phyloP scores from a whole-genome alignment of 2,797 vertebrate genomes.

The Galagoides demidoff region DNA sequence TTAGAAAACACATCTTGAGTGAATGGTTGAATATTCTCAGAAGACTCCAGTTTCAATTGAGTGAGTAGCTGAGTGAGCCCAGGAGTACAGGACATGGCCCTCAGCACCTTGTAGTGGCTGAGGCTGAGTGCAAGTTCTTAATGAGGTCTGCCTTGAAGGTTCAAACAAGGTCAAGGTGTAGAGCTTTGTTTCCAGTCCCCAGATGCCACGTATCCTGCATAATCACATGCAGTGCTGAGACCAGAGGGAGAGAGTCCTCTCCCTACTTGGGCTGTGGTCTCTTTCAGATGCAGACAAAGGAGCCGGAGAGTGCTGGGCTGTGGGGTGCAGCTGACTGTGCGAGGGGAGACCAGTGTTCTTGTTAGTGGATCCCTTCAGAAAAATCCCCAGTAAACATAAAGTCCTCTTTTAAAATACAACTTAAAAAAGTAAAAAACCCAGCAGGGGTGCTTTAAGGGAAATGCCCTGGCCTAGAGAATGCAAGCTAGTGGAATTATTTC shows the following conservation, averaged over 20 bases:
- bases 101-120: rapidly evolving
- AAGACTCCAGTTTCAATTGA: not conserved
- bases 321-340: not conserved
- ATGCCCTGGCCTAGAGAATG: not conserved
- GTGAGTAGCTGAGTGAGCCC: not conserved
- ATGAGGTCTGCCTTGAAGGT: not conserved
- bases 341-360: conserved; percentile 70
- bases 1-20: rapidly evolving
- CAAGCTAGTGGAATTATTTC: no score
- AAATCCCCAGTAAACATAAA: conserved; percentile 21
- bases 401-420: not conserved
- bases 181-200: not conserved
- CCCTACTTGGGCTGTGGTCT: conserved; percentile 68
- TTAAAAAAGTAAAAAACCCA: not conserved
- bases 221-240: conserved; percentile 30
- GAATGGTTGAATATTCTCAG: not conserved
- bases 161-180: not conserved
- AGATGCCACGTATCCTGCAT: not conserved
- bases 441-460: not conserved
- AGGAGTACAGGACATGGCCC: no score
- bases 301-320: not conserved
- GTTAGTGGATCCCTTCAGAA: conserved; percentile 44
- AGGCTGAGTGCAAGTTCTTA: rapidly evolving
- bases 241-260: not conserved
- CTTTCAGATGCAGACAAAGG: conserved; percentile 78